A percentile compares a stretch with the other conserved stretches of the same genome.
Conservation (phyloP, 1,140 invertebrate species). For the Harlomillsia oculata region DNA sequence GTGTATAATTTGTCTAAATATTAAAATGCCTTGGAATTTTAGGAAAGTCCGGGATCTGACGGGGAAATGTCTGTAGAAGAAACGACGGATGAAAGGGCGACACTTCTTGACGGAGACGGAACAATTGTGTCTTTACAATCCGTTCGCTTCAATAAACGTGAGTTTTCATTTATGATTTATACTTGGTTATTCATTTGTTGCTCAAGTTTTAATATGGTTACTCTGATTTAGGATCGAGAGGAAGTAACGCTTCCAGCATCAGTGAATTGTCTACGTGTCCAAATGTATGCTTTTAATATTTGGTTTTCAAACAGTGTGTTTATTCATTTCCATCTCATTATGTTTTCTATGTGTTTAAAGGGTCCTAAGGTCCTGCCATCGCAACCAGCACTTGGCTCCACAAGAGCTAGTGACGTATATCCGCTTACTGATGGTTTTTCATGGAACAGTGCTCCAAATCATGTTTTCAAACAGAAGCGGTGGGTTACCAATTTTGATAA, state of each 20-base stretch:
- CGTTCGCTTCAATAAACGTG: slow-evolving; percentile 29
- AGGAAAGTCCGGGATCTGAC: slow-evolving; percentile 49
- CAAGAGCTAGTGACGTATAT: slow-evolving; percentile 29
- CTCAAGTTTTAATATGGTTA: not conserved
- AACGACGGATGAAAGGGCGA: slow-evolving; percentile 73
- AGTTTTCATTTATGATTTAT: not conserved
- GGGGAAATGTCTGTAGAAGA: slow-evolving; percentile 47
- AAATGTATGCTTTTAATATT: not conserved
- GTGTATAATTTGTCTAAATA: not conserved
- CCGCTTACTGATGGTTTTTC: slow-evolving; percentile 4
- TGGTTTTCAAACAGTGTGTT: not conserved
- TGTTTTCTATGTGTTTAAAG: slow-evolving; percentile 4
- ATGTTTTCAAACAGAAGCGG: not conserved
- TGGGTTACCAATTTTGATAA: too few relatives aligned
- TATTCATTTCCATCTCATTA: slow-evolving; percentile 1
- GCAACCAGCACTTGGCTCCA: slow-evolving; percentile 21
- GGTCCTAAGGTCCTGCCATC: slow-evolving; percentile 18
- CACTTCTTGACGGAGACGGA: slow-evolving; percentile 59
- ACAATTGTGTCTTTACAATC: slow-evolving; percentile 37
- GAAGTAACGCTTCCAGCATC: slow-evolving; percentile 21
- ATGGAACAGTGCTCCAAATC: too few relatives aligned
- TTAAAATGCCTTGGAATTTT: not conserved
- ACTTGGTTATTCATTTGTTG: not conserved
- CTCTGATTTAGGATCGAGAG: slow-evolving; percentile 20
- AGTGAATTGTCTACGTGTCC: slow-evolving; percentile 17